Evolutionary conservation across 2,888 invertebrate species (phyloP), one percentile per base, ranked within the genome.

Genomic region (Drosophila koepferae): DNA sequence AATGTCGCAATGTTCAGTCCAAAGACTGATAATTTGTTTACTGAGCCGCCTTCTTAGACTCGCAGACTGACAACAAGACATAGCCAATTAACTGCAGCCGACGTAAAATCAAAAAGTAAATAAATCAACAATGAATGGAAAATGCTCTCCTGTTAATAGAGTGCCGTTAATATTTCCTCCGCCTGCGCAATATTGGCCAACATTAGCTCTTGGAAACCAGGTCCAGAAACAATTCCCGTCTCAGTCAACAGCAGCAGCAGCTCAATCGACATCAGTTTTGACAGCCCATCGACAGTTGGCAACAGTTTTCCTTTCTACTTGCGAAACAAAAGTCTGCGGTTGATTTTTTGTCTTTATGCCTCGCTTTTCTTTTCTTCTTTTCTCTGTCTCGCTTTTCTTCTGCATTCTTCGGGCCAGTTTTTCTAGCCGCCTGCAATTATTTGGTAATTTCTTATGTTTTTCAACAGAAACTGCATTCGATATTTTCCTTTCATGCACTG

Each of bases 61-160:
- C 59, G 10, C 20, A 16, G 74, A 66, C 74, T 77, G 85, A 81
- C 81, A 85, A 34, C 64, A 74, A 55, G 69, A 86, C 70, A 64
- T 66, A 73, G 64, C 80, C 87, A 87, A 90, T 87, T 90, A 87
- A 87, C 87, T 86, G 89, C 84, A 69, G 61, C 67, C 62, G 68
- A 82, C 69, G 61, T 41, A 68, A 74, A 86, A 86, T 86, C 86
- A 89, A 89, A 86, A 86, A 85, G 89, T 85, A 89, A 86, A 86
- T 78, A 86, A 76, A 73, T 77, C 72, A 80, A 84, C 75, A 75
- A 80, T 61, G 54, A 73, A 68, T 49, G 12, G 18, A 16, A 20
- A 10, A 43, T 31, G 41, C n/a, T 43, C 31, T 9, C 16, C 10
- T n/a, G 18, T 16, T 48, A 23, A 40, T 48, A 41, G 51, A 56